These are phyloP conservation scores for Clarias gariepinus DNA, from an alignment of 2,113 vertebrate genomes.

Conservation along the genomic window DNA sequence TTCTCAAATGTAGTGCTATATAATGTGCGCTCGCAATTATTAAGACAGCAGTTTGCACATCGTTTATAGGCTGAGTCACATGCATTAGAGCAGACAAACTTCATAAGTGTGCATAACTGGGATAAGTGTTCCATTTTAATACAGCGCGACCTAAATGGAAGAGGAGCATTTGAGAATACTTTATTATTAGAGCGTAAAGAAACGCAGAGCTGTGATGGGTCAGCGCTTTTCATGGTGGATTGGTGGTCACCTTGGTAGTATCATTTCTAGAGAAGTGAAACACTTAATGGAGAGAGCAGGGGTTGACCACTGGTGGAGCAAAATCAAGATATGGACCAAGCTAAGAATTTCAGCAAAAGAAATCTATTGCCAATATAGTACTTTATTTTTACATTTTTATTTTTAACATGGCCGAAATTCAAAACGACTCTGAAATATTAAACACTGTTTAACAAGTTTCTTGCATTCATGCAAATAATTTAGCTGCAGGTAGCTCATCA, in stretches of 20 bases:
- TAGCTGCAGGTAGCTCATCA: not conserved
- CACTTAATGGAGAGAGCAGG: not conserved
- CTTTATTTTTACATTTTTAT: too few species aligned
- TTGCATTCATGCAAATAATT: not conserved
- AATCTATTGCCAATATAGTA: not conserved
- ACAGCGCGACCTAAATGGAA: not conserved
- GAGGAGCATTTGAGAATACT: conserved; percentile 13
- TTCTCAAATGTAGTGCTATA: not conserved
- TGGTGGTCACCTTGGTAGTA: conserved; percentile 11
- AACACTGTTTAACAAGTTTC: too few species aligned
- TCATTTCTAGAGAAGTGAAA: not conserved
- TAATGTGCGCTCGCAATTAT: not conserved
- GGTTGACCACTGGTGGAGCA: not conserved
- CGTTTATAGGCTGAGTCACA: not conserved
- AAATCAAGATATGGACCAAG: not conserved
- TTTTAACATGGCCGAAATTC: not conserved
- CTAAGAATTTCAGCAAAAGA: not conserved
- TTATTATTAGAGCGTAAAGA: conserved; percentile 19
- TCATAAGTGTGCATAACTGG: not conserved
- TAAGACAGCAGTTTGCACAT: not conserved
- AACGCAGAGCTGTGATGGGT: conserved; percentile 1
- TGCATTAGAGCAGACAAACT: not conserved
- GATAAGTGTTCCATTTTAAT: not conserved
- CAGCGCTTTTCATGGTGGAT: not conserved
- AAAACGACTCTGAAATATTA: too few species aligned